Base-by-base conservation (phyloP, 1,140 invertebrate genomes). In the Archivesica marissinica region DNA sequence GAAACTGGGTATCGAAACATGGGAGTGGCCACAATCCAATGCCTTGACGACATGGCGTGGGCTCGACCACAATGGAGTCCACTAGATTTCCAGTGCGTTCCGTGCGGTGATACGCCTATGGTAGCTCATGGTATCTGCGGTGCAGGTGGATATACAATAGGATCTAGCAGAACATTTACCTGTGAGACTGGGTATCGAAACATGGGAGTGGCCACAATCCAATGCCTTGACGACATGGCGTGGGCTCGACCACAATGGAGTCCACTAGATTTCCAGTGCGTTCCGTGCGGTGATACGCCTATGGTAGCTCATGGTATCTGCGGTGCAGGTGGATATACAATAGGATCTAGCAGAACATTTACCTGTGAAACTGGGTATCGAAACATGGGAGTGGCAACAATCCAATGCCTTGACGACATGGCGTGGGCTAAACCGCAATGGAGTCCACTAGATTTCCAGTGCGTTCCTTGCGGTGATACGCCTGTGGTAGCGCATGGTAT, bases 211-310 rank as follows among this genome's bases (percentile, higher is more conserved):
- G n/a, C 41, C 11, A 15, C 52, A 11, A 81, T 81, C 23, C 20
- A n/a, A 72, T 81, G 78, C 35, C 28, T 68, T 25, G 41, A 68
- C 28, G 64, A 81, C 39, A 20, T 25, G 30, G n/a, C 41, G 17
- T 50, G 11, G 20, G 25, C 20, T 13, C 20, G 39, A 20, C 47
- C 75, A 23, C 23, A 35, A 11, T 77, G 78, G 78, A 66, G 33
- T 41, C 2, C 28, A 28, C 38, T 35, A 13, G 66, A 81, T 17
- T 81, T 81, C 28, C 35, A 56, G 39, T 81, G 78, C 72, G 30
- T 81, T 33, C 61, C 78, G 20, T 81, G 78, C 44, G 78, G 78
- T 3, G 17, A 28, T 17, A 81, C 78, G 25, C 78, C 78, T 6
- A 33, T 54, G 6, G 72, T 81, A 54, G 1, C 9, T 11, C 28